These are phyloP conservation scores for Basileuterus tristriatus DNA, from an alignment of 2,797 vertebrate genomes.

Conservation along the genomic window DNA sequence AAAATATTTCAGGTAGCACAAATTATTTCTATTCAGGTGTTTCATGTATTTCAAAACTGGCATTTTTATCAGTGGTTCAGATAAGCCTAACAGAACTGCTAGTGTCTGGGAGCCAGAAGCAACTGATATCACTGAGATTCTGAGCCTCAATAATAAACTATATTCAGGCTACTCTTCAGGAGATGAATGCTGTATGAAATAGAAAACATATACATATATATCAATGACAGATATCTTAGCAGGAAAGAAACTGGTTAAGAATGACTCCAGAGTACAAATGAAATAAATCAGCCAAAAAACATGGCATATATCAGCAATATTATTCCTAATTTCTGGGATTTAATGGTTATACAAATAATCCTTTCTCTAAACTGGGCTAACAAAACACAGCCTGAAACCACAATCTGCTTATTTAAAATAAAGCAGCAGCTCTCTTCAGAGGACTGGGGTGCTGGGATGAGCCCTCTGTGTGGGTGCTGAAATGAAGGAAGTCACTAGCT, in stretches of 20 bases:
- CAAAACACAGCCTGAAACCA: background rate
- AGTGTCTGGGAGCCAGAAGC: background rate
- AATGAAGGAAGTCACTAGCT: slow-evolving; percentile 10
- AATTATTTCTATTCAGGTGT: background rate
- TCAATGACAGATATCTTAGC: background rate
- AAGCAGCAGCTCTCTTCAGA: background rate
- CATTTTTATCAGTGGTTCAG: background rate
- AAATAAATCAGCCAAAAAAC: background rate
- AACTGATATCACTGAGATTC: background rate
- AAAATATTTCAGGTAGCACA: background rate
- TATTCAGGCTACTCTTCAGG: background rate
- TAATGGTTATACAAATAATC: background rate
- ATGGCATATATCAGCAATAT: background rate
- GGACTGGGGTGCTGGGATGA: background rate
- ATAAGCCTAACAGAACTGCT: background rate
- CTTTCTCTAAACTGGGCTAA: background rate
- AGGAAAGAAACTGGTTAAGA: background rate
- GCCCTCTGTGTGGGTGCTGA: background rate
- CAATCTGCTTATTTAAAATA: background rate
- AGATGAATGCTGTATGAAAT: background rate
- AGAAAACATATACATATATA: background rate
- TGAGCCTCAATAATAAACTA: background rate
- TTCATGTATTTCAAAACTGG: background rate
- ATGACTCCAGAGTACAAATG: background rate
- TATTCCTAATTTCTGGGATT: background rate